Evolutionary conservation across 2,113 vertebrate genomes (phyloP).

Genomic region (Chaetodon trifascialis): DNA sequence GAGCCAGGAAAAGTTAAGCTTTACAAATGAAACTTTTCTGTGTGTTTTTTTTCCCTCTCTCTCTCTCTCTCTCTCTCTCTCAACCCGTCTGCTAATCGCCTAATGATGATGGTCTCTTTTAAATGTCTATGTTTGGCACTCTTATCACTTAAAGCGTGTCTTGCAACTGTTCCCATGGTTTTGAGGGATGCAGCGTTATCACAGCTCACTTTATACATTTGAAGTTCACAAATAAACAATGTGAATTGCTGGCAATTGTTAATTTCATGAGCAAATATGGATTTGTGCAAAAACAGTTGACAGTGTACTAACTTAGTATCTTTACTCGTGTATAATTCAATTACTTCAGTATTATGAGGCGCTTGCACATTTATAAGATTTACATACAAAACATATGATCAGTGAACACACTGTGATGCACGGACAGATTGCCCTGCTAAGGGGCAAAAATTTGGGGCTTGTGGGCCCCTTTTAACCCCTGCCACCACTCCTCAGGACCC

Average conservation of each 20-base stretch:
- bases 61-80: neutral
- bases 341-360: neutral
- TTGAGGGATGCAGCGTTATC: constrained; percentile 1
- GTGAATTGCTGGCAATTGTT: neutral
- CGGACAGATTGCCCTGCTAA: neutral
- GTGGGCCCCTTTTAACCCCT: no score
- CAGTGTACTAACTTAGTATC: no score
- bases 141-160: constrained; percentile 3
- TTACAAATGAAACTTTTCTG: constrained; percentile 12
- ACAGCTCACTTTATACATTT: constrained; percentile 5
- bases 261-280: neutral
- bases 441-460: no score
- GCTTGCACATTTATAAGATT: neutral
- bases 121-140: constrained; percentile 42
- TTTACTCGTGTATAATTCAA: neutral
- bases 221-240: neutral
- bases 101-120: constrained; percentile 35
- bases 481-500: no score
- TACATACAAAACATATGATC: neutral
- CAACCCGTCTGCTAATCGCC: constrained; percentile 15
- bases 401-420: neutral
- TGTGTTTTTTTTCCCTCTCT: neutral
- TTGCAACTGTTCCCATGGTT: constrained; percentile 12
- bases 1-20: constrained; percentile 17
- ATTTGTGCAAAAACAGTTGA: no score